These are phyloP conservation scores for Bombus cullumanus DNA, from an alignment of 1,140 invertebrate genomes.

Conservation along the genomic window DNA sequence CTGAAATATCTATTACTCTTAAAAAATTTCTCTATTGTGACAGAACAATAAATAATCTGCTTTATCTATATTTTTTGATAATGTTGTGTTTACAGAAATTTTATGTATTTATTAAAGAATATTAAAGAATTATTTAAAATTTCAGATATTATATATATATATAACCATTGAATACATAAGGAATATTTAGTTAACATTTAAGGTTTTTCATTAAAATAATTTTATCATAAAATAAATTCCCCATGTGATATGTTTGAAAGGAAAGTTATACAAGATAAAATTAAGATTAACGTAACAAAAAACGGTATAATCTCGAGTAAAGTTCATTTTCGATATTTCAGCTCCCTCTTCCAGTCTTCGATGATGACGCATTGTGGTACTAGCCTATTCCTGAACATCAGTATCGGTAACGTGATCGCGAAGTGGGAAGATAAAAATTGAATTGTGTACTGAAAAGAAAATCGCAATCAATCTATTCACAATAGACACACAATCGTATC, in stretches of 20 bases:
- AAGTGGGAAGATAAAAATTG: slow-evolving; percentile 2
- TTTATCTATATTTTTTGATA: not conserved
- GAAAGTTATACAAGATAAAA: not conserved
- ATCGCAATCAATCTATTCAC: not conserved
- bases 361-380: not conserved
- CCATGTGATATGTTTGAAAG: not conserved
- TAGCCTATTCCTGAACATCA: not conserved
- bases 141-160: not conserved
- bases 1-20: too few species aligned
- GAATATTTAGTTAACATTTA: too few species aligned
- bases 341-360: slow-evolving; percentile 1
- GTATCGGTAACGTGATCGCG: not conserved
- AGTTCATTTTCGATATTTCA: not conserved
- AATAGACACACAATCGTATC: not conserved
- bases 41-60: too few species aligned
- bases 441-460: not conserved
- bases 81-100: not conserved
- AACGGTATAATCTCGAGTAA: not conserved
- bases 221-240: too few species aligned
- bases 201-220: too few species aligned
- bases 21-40: too few species aligned
- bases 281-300: not conserved
- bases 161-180: not conserved
- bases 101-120: too few species aligned
- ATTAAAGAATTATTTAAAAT: not conserved